Base-by-base conservation (phyloP, 1,140 invertebrate genomes). In the Sitobion miscanthi region DNA sequence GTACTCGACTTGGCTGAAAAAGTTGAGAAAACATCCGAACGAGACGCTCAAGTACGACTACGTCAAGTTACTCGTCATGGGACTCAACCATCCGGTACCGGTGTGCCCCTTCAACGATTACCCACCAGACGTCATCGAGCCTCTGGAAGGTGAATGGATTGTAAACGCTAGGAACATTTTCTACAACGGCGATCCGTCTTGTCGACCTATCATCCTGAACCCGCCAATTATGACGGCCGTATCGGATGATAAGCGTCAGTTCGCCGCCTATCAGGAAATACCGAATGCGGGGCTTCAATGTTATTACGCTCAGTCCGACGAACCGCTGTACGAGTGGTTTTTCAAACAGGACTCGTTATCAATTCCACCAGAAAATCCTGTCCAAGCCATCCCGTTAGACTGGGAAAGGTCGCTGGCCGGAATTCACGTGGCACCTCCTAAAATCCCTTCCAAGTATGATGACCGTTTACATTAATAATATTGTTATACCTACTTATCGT, bases 71-170 rank as follows among this genome's bases (percentile, higher is more conserved):
- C 57, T 91, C 1, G 14, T 91, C 17, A 83, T 91, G 90, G 90
- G 62, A 11, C 45, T 91, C 5, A n/a, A 91, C 30, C 90, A 91
- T 83, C 45, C 90, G 30, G 47, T 45, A 2, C n/a, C 90, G 1
- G 69, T 83, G 45, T 91, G 90, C 38, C 90, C 90, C 1, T 91
- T 91, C 47, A 91, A 91, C 77, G 90, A 83, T 0, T 83, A 83
- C 21, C 90, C 90, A 3, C 77, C 77, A 0, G 90, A 7, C 14
- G 90, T 35, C 25, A 91, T 91, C 20, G 90, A 91, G 7, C 90
- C 90, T 0, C 30, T 91, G 8, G 69, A 91, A 21, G 62, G 69
- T 2, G 45, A 91, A 7, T 82, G 45, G 90, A 83, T 35, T 25
- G 69, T 9, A 21, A 49, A 11, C 3, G 69, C 47, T 8, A 47